phyloP scores from a whole-genome alignment of 23 tunicate genomes.

The Halocynthia aurantium region DNA sequence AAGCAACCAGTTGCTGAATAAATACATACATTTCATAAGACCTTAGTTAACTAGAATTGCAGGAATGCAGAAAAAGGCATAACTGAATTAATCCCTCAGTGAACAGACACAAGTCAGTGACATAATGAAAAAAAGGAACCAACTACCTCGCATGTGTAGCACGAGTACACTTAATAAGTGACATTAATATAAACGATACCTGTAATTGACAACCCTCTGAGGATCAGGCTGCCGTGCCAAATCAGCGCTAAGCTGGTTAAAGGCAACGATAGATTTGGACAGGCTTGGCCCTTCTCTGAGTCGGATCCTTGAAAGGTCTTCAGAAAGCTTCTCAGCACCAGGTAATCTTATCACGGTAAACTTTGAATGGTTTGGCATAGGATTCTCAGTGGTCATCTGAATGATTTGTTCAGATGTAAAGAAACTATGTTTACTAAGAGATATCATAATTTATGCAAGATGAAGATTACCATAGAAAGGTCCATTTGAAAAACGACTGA shows the following conservation, averaged over 20 bases:
- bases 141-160: too few relatives aligned
- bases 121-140: too few relatives aligned
- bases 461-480: slow-evolving; percentile 60
- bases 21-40: too few relatives aligned
- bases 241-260: slow-evolving; percentile 78
- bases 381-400: slow-evolving; percentile 98
- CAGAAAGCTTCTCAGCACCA: slow-evolving; percentile 82
- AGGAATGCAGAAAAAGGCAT: too few relatives aligned
- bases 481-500: slow-evolving; percentile 77
- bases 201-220: slow-evolving; percentile 75
- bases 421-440: neutral
- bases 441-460: neutral
- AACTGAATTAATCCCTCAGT: too few relatives aligned
- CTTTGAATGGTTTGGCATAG: slow-evolving; percentile 82
- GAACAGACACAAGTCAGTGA: too few relatives aligned
- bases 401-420: neutral
- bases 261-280: slow-evolving; percentile 66
- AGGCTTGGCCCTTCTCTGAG: slow-evolving; percentile 79
- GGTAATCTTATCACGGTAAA: slow-evolving; percentile 79
- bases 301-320: slow-evolving; percentile 66
- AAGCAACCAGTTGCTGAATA: too few relatives aligned
- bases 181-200: slow-evolving; percentile 26
- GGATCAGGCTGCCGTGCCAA: slow-evolving; percentile 87
- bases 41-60: too few relatives aligned
- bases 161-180: neutral